Evolutionary conservation across 1,140 invertebrate genomes (phyloP), one percentile per base, ranked within the genome.

Genomic region (Hestina assimilis): DNA sequence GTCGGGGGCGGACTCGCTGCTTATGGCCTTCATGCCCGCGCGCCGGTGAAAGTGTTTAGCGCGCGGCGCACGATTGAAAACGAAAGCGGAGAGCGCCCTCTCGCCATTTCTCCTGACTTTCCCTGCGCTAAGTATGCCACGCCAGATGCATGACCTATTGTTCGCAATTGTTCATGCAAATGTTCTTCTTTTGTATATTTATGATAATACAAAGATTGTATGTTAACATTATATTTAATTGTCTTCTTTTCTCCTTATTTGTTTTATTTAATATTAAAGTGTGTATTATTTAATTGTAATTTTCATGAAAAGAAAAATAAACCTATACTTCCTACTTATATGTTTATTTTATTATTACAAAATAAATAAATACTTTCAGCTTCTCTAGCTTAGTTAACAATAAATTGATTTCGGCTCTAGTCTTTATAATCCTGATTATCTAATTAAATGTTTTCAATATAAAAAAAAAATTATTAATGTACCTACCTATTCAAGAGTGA

Each of bases 41-140:
- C 67, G 69, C 63, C 66, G 83, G 86, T 83, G 85, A 89, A 89
- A 89, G 87, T 89, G 85, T 83, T 85, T 74, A 75, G 75, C 66
- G 68, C 70, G 69, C 75, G 65, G 67, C 72, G 68, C 72, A 66
- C 81, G 78, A 66, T 83, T 85, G 85, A 88, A 88, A 88, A 85
- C 82, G 85, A 88, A 88, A 88, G 85, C 85, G 66, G 79, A 80
- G 81, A 82, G 79, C 73, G 79, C 84, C 78, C 80, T 84, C 81
- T 85, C 82, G 83, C 83, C 85, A 85, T 88, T 88, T 86, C 85
- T 84, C 85, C 80, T 60, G 79, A 85, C 85, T 86, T 86, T 88
- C 85, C 83, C 83, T 85, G 73, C 70, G 60, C 64, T 54, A 85
- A 79, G 83, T 84, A 66, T 82, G 84, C 61, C 84, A 70, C 73